Evolutionary conservation across 2,113 vertebrate species (phyloP).

Genomic region (Acrocephalus kingi): DNA sequence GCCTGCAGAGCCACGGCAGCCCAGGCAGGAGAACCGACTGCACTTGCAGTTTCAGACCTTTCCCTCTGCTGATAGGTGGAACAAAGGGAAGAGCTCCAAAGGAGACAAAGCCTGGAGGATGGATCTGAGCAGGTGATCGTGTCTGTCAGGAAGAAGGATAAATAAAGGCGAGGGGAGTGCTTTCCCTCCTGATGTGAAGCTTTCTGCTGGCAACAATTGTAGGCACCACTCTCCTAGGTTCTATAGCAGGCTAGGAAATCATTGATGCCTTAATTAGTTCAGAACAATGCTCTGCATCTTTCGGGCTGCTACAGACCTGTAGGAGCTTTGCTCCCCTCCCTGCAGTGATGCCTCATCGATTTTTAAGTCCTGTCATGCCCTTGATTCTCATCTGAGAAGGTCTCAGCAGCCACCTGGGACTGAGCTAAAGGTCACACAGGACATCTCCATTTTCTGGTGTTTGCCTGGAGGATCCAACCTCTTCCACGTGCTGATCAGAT

Average conservation of each 20-base stretch:
- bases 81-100: background rate
- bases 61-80: background rate
- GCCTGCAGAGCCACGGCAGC: background rate
- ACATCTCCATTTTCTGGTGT: background rate
- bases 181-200: background rate
- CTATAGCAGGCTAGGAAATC: background rate
- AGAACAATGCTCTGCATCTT: fast-evolving
- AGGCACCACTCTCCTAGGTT: background rate
- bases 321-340: background rate
- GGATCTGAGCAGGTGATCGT: background rate
- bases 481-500: background rate
- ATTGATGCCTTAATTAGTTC: background rate
- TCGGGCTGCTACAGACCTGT: background rate
- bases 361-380: background rate
- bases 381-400: background rate
- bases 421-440: background rate
- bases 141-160: background rate
- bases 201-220: background rate
- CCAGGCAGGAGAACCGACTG: no score
- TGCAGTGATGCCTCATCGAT: fast-evolving
- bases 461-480: background rate
- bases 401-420: background rate
- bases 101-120: background rate
- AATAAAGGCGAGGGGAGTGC: background rate
- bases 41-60: background rate